A percentile compares a stretch with the other conserved stretches of the same genome.
These are phyloP conservation scores for Heliconius ethilla DNA, from an alignment of 2,888 invertebrate species.

Conservation along the genomic window DNA sequence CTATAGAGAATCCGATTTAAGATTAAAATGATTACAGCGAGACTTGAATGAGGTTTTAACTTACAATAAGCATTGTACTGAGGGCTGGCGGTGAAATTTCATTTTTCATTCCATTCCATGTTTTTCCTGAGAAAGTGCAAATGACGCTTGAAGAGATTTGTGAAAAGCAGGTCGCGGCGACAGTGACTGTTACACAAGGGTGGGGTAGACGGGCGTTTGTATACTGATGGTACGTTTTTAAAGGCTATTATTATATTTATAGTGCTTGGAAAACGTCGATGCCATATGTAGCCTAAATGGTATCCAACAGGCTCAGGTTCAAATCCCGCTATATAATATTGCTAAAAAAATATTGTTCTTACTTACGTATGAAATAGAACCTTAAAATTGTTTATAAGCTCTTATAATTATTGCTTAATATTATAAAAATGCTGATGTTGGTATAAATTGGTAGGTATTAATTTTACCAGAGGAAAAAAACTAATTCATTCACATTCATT, in stretches of 20 bases:
- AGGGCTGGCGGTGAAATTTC: slow-evolving; percentile 68
- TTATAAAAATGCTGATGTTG: too few species aligned
- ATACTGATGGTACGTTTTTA: background rate
- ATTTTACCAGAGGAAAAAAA: too few species aligned
- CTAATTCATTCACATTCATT: too few species aligned
- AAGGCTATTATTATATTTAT: background rate
- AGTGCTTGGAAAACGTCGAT: background rate
- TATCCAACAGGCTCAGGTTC: background rate
- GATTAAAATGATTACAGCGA: slow-evolving; percentile 37
- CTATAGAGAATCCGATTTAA: slow-evolving; percentile 7
- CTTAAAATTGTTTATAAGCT: background rate
- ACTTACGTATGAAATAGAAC: background rate
- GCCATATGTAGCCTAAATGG: background rate
- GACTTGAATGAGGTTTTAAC: slow-evolving; percentile 45
- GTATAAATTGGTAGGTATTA: too few species aligned
- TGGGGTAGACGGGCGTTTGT: slow-evolving; percentile 54
- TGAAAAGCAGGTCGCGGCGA: slow-evolving; percentile 56
- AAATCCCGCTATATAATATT: background rate
- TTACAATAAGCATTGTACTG: slow-evolving; percentile 55
- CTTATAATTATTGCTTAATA: background rate
- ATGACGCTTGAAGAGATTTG: slow-evolving; percentile 73
- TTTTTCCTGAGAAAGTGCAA: slow-evolving; percentile 74
- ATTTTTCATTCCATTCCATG: slow-evolving; percentile 76
- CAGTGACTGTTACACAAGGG: slow-evolving; percentile 52
- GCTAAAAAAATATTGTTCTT: background rate